Evolutionary conservation across 1,140 invertebrate species (phyloP).

Genomic region (Lasioglossum albipes): DNA sequence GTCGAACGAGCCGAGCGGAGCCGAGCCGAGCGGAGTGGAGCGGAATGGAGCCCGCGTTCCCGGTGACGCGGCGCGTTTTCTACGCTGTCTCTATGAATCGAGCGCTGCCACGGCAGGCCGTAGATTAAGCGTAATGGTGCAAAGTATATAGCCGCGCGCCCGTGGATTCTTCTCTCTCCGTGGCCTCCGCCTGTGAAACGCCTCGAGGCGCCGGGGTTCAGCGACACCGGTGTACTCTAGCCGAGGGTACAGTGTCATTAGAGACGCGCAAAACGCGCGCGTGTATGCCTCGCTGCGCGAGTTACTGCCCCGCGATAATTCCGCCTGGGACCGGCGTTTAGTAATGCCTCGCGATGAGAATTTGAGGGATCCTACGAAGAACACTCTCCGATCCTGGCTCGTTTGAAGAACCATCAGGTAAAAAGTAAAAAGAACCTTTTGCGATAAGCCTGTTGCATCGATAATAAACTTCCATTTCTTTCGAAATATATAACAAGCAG

Average conservation of each 20-base stretch:
- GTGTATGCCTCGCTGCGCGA: slow-evolving; percentile 12
- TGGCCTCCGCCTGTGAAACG: slow-evolving; percentile 57
- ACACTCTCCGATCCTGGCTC: too few species aligned
- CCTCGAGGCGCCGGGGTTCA: slow-evolving; percentile 59
- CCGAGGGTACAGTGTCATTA: slow-evolving; percentile 53
- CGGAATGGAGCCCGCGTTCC: background rate
- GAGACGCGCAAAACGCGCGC: slow-evolving; percentile 35
- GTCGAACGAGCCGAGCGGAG: background rate
- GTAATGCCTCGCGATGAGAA: too few species aligned
- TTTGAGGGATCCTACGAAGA: too few species aligned
- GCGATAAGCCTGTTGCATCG: too few species aligned
- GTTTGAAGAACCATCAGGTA: too few species aligned
- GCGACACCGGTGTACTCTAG: slow-evolving; percentile 54
- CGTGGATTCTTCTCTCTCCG: slow-evolving; percentile 53
- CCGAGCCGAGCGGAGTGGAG: too few species aligned
- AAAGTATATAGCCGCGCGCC: slow-evolving; percentile 48
- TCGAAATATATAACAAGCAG: too few species aligned
- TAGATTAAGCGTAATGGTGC: slow-evolving; percentile 62
- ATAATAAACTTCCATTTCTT: too few species aligned
- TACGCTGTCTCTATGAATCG: slow-evolving; percentile 23
- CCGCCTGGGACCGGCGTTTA: background rate
- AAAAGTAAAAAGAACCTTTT: too few species aligned
- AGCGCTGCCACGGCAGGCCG: slow-evolving; percentile 24
- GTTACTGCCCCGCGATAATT: slow-evolving; percentile 6
- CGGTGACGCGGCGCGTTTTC: slow-evolving; percentile 12